Evolutionary conservation across 2,797 vertebrate species (phyloP).

Genomic region (Dallia pectoralis): DNA sequence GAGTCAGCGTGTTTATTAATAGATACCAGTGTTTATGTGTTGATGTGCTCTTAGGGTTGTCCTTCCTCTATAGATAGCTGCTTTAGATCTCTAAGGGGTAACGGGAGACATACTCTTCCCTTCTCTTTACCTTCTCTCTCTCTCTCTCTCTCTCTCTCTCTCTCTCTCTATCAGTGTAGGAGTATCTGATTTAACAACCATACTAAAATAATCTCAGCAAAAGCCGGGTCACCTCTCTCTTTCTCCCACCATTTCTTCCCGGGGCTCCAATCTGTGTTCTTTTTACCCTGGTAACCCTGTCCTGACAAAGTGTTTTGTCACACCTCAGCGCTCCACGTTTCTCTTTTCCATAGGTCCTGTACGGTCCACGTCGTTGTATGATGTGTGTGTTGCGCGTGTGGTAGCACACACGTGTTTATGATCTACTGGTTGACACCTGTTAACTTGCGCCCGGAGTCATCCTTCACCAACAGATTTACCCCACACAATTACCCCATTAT

Average conservation of each 20-base stretch:
- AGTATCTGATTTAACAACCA: slow-evolving; percentile 66
- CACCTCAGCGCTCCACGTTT: background rate
- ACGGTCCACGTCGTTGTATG: background rate
- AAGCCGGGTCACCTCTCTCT: slow-evolving; percentile 7
- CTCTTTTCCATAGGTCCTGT: background rate
- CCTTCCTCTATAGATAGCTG: slow-evolving; percentile 67
- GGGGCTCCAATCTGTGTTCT: slow-evolving; percentile 3
- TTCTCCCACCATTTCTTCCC: slow-evolving; percentile 17
- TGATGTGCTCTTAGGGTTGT: slow-evolving; percentile 64
- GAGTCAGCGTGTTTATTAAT: slow-evolving; percentile 71
- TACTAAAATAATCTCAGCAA: slow-evolving; percentile 62
- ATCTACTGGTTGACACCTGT: slow-evolving; percentile 36
- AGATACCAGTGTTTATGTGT: slow-evolving; percentile 62
- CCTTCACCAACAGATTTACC: slow-evolving; percentile 14
- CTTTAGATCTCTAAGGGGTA: slow-evolving; percentile 65
- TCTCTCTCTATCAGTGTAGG: slow-evolving; percentile 30
- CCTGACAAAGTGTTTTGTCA: too few relatives aligned
- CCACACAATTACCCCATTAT: slow-evolving; percentile 7
- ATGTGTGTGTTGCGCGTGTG: slow-evolving; percentile 14
- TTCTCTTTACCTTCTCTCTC: slow-evolving; percentile 37
- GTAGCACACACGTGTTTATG: slow-evolving; percentile 15
- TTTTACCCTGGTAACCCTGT: background rate
- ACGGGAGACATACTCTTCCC: slow-evolving; percentile 58
- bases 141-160: slow-evolving; percentile 14
- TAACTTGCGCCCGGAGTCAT: slow-evolving; percentile 32